Evolutionary conservation across 2,797 vertebrate genomes (phyloP).

Genomic region (Phylloscopus collybita): DNA sequence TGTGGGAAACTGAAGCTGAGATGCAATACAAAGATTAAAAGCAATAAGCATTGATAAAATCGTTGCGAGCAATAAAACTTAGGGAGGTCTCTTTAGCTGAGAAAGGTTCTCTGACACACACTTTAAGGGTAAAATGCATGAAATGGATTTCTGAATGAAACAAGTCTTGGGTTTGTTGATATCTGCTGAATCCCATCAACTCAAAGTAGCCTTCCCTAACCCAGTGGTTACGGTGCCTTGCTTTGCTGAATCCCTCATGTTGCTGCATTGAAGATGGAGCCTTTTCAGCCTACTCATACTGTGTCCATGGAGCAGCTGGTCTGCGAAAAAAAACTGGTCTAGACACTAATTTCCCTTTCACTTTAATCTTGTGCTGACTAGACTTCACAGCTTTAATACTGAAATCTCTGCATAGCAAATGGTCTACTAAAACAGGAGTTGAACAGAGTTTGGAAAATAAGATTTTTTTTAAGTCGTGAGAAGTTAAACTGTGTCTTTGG

Average conservation of each 20-base stretch:
- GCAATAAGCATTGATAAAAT: background rate
- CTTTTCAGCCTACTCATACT: background rate
- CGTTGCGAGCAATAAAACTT: background rate
- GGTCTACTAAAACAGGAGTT: background rate
- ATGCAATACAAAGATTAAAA: background rate
- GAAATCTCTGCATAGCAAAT: background rate
- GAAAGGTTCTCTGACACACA: background rate
- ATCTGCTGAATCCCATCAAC: background rate
- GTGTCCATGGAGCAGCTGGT: background rate
- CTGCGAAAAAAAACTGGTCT: background rate
- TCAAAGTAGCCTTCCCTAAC: background rate
- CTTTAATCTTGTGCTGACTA: background rate
- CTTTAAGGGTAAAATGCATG: background rate
- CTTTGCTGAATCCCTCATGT: background rate
- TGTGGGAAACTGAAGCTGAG: background rate
- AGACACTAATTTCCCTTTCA: background rate
- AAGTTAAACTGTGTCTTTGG: background rate
- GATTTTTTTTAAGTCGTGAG: background rate
- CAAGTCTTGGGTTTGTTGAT: background rate
- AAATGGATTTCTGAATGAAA: background rate
- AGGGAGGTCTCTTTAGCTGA: background rate
- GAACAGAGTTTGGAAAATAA: background rate
- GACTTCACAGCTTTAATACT: background rate
- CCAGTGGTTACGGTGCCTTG: background rate
- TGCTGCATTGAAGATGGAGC: background rate